A percentile compares a stretch with the other conserved stretches of the same genome.
These are phyloP conservation scores for Tenthredo scrophulariae DNA, from an alignment of 2,888 invertebrate species.

Conservation along the genomic window DNA sequence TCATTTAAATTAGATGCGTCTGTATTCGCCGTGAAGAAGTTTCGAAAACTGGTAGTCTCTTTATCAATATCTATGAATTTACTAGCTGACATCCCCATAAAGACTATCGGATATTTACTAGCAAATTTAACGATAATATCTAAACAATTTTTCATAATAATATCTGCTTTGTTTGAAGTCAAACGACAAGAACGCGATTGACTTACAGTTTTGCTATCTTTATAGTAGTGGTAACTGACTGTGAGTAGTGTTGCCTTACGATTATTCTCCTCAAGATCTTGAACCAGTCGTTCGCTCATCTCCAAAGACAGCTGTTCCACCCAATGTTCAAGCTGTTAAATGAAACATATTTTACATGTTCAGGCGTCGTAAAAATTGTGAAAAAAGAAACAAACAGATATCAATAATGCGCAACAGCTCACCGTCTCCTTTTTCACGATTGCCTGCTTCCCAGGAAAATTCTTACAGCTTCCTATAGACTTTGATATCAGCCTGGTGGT, in stretches of 20 bases:
- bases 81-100: conserved; percentile 79
- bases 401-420: conserved; percentile 59
- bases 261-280: conserved; percentile 90
- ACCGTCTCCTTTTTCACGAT: conserved; percentile 84
- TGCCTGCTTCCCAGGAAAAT: conserved; percentile 91
- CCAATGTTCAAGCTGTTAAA: conserved; percentile 85
- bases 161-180: conserved; percentile 83
- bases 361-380: background rate
- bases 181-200: conserved; percentile 83
- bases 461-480: conserved; percentile 97
- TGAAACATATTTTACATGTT: conserved; percentile 59
- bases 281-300: conserved; percentile 89
- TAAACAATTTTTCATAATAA: conserved; percentile 84
- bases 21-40: conserved; percentile 40
- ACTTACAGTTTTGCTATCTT: conserved; percentile 66
- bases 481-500: conserved; percentile 91
- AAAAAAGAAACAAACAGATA: background rate
- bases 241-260: conserved; percentile 90
- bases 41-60: conserved; percentile 5
- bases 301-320: conserved; percentile 89
- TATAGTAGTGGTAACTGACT: conserved; percentile 81
- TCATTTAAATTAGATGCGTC: background rate
- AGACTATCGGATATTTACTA: conserved; percentile 78
- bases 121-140: conserved; percentile 84
- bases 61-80: conserved; percentile 68